Percentiles rank a stretch among this genome's conserved stretches.
Evolutionary conservation across 2,797 vertebrate species (phyloP).

Genomic region (Sebastes vulpes): DNA sequence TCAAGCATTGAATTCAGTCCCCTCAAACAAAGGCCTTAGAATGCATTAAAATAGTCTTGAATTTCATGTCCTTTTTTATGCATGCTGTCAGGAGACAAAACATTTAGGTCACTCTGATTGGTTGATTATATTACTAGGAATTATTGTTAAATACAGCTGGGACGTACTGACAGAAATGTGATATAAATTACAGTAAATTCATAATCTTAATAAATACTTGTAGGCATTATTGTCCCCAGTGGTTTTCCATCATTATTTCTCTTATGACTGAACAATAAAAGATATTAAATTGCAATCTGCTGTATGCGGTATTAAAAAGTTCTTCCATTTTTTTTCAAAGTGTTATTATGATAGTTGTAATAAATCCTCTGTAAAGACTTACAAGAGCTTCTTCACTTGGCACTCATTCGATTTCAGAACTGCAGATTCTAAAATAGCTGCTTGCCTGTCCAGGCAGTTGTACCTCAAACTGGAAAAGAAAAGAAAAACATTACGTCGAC

Average conservation of each 20-base stretch:
- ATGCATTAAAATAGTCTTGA: neutral
- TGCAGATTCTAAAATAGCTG: slow-evolving; percentile 72
- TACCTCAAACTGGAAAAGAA: slow-evolving; percentile 75
- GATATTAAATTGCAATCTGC: neutral
- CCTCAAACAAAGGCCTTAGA: neutral
- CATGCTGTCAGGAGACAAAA: neutral
- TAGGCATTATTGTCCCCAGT: neutral
- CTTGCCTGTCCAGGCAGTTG: slow-evolving; percentile 78
- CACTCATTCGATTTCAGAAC: slow-evolving; percentile 75
- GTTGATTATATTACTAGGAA: neutral
- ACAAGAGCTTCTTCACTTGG: slow-evolving; percentile 81
- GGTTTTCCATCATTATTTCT: neutral
- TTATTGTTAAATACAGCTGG: neutral
- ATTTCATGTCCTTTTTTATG: neutral
- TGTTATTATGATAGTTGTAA: neutral
- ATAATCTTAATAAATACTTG: neutral
- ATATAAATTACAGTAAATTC: neutral
- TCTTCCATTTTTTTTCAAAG: neutral
- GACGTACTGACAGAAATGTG: neutral
- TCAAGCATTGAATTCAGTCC: neutral
- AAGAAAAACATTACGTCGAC: neutral
- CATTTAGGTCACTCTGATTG: neutral
- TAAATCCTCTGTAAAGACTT: slow-evolving; percentile 38
- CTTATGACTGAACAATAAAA: neutral
- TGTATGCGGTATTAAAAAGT: neutral